Percentiles rank a stretch among this genome's conserved stretches.
Evolutionary conservation across 2,797 vertebrate genomes (phyloP).

Genomic region (Lagocephalus sceleratus): DNA sequence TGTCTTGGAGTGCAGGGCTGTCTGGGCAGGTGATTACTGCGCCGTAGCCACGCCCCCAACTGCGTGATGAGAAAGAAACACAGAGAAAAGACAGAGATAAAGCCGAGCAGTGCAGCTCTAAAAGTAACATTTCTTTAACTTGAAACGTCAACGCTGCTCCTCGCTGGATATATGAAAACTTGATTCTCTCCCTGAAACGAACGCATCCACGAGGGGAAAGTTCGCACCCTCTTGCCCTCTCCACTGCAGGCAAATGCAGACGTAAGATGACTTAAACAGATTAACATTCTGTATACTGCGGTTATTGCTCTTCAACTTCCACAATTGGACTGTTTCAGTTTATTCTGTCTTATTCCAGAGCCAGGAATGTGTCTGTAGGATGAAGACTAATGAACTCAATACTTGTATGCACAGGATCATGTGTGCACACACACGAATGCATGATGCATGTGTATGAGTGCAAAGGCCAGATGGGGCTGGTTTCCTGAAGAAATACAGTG

Average conservation of each 20-base stretch:
- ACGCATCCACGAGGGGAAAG: conserved; percentile 27
- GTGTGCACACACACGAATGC: no score
- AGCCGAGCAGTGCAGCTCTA: conserved; percentile 38
- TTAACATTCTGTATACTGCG: neutral
- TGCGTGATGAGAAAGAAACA: conserved; percentile 2
- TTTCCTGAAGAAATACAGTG: conserved; percentile 57
- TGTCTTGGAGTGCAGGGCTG: conserved; percentile 38
- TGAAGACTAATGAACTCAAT: conserved; percentile 18
- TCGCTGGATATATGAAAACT: conserved; percentile 27
- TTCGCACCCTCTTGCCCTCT: conserved; percentile 25
- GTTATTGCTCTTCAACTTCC: conserved; percentile 6
- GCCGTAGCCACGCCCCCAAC: conserved; percentile 38
- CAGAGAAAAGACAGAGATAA: conserved; percentile 11
- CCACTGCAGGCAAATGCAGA: conserved; percentile 32
- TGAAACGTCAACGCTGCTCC: neutral
- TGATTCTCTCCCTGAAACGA: conserved; percentile 19
- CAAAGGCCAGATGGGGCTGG: conserved; percentile 51
- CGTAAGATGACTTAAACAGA: conserved; percentile 36
- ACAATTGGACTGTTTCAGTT: conserved; percentile 3
- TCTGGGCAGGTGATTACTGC: conserved; percentile 63
- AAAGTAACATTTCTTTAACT: conserved; percentile 43
- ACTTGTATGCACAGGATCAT: conserved; percentile 6
- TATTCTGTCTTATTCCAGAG: conserved; percentile 8
- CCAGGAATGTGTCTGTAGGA: conserved; percentile 15
- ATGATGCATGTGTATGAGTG: conserved; percentile 23